Evolutionary conservation across 2,888 invertebrate species (phyloP), one percentile per base, ranked within the genome.

Genomic region (Mesorhabditis sp.): DNA sequence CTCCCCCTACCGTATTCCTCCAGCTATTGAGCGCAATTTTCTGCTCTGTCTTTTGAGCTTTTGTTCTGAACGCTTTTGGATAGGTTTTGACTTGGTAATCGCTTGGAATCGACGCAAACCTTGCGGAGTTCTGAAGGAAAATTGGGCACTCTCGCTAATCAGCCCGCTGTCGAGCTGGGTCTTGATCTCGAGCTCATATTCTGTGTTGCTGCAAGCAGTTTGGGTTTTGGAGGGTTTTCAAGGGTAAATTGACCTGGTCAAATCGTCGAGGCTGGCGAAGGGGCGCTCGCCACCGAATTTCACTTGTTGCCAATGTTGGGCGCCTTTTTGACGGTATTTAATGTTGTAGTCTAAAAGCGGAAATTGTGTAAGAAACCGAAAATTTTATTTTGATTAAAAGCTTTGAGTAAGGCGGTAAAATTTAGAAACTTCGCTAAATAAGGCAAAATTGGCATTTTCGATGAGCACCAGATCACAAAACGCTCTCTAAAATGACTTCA

Each of bases 121-220:
- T 71, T 70, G 71, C 28, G 76, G 78, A 13, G 77, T 79, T 67
- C 72, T 70, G 74, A 81, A 80, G 10, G 76, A 73, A 68, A 85
- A 84, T 64, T 80, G 78, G 41, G 80, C 81, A 61, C 83, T 84
- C 67, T 84, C 82, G 0, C 81, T 81, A 66, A 77, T 74, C 0
- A 80, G 71, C 28, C 79, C 78, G 70, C 78, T 80, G 63, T 66
- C 68, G 42, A 84, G 71, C 4, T 70, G 66, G 5, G 84, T 84
- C 62, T 75, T 80, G 65, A 84, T 84, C 15, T 79, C 75, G 28
- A 85, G 76, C 13, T 80, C 67, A 66, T 84, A 84, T 68, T 83
- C 83, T 4, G 83, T 83, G 71, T 84, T 80, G 67, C 84, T 84
- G 70, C 73, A 84, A 73, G 13, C 64, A 5, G n/a, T 28, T 28